Percentiles rank a stretch among this genome's conserved stretches.
These are phyloP conservation scores for Parnassius glacialis DNA, from an alignment of 2,888 invertebrate species.

Conservation along the genomic window DNA sequence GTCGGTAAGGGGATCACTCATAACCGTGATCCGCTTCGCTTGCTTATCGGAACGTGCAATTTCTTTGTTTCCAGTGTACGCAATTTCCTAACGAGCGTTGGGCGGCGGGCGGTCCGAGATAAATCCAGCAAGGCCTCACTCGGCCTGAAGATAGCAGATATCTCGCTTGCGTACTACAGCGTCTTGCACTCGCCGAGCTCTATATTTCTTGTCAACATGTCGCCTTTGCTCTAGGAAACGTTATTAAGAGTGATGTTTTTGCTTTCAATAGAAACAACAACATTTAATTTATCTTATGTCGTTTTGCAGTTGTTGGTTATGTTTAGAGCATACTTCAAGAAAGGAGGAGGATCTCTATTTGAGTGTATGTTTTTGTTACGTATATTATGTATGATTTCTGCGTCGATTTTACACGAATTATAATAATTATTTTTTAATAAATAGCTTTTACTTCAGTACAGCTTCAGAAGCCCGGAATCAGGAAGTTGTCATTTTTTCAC, in stretches of 20 bases:
- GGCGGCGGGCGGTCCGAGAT: conserved; percentile 50
- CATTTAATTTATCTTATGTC: conserved; percentile 3
- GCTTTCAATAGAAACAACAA: conserved; percentile 1
- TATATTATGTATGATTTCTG: too few species aligned
- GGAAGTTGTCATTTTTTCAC: too few species aligned
- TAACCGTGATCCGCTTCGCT: conserved; percentile 55
- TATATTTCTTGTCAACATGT: conserved; percentile 26
- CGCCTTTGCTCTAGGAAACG: conserved; percentile 21
- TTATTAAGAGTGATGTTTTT: conserved; percentile 16
- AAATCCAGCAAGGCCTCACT: conserved; percentile 55
- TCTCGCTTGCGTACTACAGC: conserved; percentile 32
- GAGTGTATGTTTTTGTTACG: too few species aligned
- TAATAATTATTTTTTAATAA: too few species aligned
- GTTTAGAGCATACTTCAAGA: too few species aligned
- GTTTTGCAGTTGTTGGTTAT: neutral
- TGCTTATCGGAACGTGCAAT: conserved; percentile 66
- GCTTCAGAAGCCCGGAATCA: too few species aligned
- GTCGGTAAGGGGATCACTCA: conserved; percentile 33
- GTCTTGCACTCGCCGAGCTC: conserved; percentile 11
- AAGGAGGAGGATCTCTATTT: too few species aligned
- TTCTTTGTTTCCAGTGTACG: conserved; percentile 73
- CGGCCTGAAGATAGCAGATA: conserved; percentile 64
- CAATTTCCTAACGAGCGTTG: conserved; percentile 67
- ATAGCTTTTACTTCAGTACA: too few species aligned
- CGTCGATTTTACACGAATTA: too few species aligned